Evolutionary conservation across 2,888 invertebrate genomes (phyloP).

Genomic region (Epirrhoe tristata): DNA sequence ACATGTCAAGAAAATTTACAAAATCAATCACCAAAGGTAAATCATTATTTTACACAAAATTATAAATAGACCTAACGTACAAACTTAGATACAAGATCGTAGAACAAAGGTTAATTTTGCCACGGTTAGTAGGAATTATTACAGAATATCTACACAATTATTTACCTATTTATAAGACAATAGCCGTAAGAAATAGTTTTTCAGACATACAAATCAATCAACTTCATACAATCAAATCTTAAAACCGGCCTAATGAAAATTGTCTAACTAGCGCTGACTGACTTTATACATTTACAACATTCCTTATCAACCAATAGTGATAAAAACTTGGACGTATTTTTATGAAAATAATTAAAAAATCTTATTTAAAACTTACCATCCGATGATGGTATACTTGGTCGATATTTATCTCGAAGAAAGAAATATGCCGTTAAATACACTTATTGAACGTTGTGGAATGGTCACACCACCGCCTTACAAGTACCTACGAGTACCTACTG

Average conservation of each 20-base stretch:
- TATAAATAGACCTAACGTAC: slow-evolving; percentile 22
- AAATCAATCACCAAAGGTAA: slow-evolving; percentile 53
- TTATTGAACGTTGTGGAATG: slow-evolving; percentile 51
- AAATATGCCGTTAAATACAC: slow-evolving; percentile 52
- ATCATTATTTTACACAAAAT: slow-evolving; percentile 43
- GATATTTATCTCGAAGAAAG: slow-evolving; percentile 61
- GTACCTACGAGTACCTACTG: slow-evolving; percentile 48
- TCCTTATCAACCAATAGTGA: slow-evolving; percentile 55
- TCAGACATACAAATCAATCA: slow-evolving; percentile 35
- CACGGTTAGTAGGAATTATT: slow-evolving; percentile 29
- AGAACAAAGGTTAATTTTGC: slow-evolving; percentile 46
- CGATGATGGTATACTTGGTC: slow-evolving; percentile 58
- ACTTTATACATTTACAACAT: slow-evolving; percentile 54
- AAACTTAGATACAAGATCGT: slow-evolving; percentile 52
- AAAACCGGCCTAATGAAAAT: slow-evolving; percentile 57
- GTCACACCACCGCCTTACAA: slow-evolving; percentile 56
- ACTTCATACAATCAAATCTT: slow-evolving; percentile 39
- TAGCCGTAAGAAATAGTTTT: slow-evolving; percentile 30
- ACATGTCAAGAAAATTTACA: slow-evolving; percentile 44
- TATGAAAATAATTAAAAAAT: slow-evolving; percentile 54
- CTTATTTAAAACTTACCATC: slow-evolving; percentile 58
- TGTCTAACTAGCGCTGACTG: slow-evolving; percentile 69
- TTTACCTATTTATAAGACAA: slow-evolving; percentile 25
- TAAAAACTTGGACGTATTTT: slow-evolving; percentile 61
- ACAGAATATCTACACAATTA: slow-evolving; percentile 36